Evolutionary conservation across 2,888 invertebrate species (phyloP).

Genomic region (Agonopterix alstromeriana): DNA sequence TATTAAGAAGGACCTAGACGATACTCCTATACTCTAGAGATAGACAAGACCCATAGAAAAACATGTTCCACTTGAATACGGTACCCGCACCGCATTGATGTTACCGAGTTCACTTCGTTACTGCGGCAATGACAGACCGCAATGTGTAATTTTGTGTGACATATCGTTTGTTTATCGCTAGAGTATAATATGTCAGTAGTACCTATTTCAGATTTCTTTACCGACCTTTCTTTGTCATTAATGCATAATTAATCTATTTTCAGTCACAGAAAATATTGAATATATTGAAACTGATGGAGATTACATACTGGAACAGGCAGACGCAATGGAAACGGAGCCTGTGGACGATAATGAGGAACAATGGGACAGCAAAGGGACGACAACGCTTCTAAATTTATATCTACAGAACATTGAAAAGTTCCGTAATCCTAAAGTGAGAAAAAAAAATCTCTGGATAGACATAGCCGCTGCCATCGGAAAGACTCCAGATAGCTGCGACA

Average conservation of each 20-base stretch:
- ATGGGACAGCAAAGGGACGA: constrained; percentile 54
- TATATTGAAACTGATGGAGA: constrained; percentile 46
- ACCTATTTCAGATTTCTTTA: too few relatives aligned
- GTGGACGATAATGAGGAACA: constrained; percentile 56
- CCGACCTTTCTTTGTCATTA: too few relatives aligned
- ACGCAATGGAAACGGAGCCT: constrained; percentile 40
- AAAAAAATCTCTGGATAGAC: constrained; percentile 63
- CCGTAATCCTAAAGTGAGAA: constrained; percentile 61
- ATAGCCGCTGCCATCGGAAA: constrained; percentile 52
- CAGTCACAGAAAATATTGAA: constrained; percentile 38
- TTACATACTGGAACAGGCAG: constrained; percentile 44
- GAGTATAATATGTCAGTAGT: too few relatives aligned
- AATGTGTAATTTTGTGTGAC: too few relatives aligned
- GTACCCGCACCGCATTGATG: too few relatives aligned
- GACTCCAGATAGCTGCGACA: constrained; percentile 60
- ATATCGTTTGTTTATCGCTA: too few relatives aligned
- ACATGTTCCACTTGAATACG: too few relatives aligned
- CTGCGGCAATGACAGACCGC: too few relatives aligned
- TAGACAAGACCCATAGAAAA: too few relatives aligned
- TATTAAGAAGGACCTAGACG: too few relatives aligned
- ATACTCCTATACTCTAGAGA: too few relatives aligned
- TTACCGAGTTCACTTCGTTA: too few relatives aligned
- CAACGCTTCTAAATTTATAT: constrained; percentile 47
- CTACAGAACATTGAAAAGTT: constrained; percentile 58
- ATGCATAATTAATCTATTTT: constrained; percentile 18